A percentile compares a stretch with the other conserved stretches of the same genome.
phyloP scores from a whole-genome alignment of 2,888 invertebrate species.

The Volucella inanis region DNA sequence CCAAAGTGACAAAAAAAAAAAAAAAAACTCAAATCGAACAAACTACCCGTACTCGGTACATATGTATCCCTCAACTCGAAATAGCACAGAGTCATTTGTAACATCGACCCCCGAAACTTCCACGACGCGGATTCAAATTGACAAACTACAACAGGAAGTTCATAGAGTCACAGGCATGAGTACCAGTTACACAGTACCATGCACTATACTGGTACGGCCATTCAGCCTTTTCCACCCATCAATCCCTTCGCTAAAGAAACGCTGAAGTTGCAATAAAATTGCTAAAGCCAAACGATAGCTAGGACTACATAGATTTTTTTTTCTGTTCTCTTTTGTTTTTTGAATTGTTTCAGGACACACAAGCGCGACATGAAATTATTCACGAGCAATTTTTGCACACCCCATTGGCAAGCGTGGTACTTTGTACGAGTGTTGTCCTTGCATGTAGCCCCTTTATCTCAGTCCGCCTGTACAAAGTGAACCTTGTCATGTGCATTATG shows the following conservation, averaged over 20 bases:
- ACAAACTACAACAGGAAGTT: slow-evolving; percentile 73
- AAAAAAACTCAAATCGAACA: slow-evolving; percentile 51
- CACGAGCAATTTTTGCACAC: slow-evolving; percentile 71
- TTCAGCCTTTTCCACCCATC: not conserved
- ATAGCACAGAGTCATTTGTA: slow-evolving; percentile 31
- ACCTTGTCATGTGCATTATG: slow-evolving; percentile 69
- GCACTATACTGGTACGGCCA: slow-evolving; percentile 43
- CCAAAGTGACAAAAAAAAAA: slow-evolving; percentile 55
- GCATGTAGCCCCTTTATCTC: not conserved
- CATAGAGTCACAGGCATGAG: slow-evolving; percentile 48
- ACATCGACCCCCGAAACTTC: slow-evolving; percentile 46
- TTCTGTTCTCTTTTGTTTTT: slow-evolving; percentile 4
- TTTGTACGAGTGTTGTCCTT: slow-evolving; percentile 1
- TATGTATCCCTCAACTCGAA: not conserved
- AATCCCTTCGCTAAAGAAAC: slow-evolving; percentile 25
- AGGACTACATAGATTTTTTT: slow-evolving; percentile 24
- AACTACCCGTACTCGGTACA: slow-evolving; percentile 10
- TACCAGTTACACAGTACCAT: slow-evolving; percentile 16
- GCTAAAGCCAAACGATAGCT: slow-evolving; percentile 17
- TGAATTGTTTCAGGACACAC: slow-evolving; percentile 69
- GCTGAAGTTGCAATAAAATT: slow-evolving; percentile 57
- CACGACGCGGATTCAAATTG: slow-evolving; percentile 55
- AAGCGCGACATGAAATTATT: slow-evolving; percentile 70
- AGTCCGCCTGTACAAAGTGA: slow-evolving; percentile 4
- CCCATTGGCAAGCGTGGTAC: slow-evolving; percentile 54